A percentile compares a stretch with the other conserved stretches of the same genome.
Conservation (phyloP, 2,888 invertebrate genomes). For the Drosophila paracracens region DNA sequence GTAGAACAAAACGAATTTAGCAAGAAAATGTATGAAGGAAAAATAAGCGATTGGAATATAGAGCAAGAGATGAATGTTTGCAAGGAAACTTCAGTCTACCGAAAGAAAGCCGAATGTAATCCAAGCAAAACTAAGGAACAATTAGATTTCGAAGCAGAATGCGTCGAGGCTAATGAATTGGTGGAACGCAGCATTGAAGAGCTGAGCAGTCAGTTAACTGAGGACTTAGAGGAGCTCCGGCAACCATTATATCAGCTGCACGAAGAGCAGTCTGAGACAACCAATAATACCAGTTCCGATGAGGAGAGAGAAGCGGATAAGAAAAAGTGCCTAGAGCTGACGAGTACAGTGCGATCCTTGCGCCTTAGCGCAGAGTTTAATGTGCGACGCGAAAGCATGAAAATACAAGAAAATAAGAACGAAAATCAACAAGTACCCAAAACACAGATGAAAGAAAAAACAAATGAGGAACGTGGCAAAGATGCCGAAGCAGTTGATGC, state of each 20-base stretch:
- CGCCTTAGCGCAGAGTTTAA: constrained; percentile 51
- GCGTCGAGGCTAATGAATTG: constrained; percentile 57
- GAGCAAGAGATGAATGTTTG: constrained; percentile 7
- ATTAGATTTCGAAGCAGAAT: constrained; percentile 59
- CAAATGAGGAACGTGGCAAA: neutral
- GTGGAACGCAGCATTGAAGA: constrained; percentile 65
- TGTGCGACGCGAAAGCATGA: constrained; percentile 37
- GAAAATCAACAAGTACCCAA: neutral
- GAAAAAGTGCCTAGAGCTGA: constrained; percentile 31
- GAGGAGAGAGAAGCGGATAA: constrained; percentile 36
- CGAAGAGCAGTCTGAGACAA: neutral
- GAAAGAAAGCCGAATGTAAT: neutral
- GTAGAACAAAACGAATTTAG: constrained; percentile 22
- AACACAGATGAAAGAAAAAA: neutral
- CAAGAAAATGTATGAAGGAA: constrained; percentile 15
- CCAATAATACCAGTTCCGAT: constrained; percentile 18
- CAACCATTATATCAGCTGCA: constrained; percentile 7
- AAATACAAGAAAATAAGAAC: constrained; percentile 1
- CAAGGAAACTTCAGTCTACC: neutral
- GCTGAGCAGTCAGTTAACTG: constrained; percentile 57
- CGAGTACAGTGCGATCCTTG: constrained; percentile 27
- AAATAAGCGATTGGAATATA: constrained; percentile 3
- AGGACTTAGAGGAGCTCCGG: constrained; percentile 61
- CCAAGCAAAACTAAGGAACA: constrained; percentile 32
- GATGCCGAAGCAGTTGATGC: constrained; percentile 13